Conservation (phyloP, 2,888 invertebrate species). For the Barypeithes pellucidus region DNA sequence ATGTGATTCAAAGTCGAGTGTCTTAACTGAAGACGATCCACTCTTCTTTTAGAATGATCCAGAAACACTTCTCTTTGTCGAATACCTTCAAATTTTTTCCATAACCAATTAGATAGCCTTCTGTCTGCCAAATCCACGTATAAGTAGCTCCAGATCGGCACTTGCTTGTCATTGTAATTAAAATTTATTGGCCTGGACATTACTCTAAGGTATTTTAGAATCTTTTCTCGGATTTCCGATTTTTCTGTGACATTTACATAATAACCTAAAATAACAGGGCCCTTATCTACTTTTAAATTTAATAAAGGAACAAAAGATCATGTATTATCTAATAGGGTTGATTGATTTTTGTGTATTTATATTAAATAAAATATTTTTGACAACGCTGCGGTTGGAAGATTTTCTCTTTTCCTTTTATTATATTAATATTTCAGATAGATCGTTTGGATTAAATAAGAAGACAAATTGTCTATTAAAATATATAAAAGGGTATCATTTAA, state of each 20-base stretch:
- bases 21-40: constrained; percentile 56
- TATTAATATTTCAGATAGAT: no score
- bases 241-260: constrained; percentile 95
- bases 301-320: no score
- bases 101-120: constrained; percentile 91
- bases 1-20: constrained; percentile 60
- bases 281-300: no score
- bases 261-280: constrained; percentile 80
- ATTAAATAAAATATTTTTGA: no score
- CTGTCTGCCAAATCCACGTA: constrained; percentile 95
- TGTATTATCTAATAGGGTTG: no score
- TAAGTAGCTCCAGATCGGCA: constrained; percentile 94
- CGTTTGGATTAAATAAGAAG: no score
- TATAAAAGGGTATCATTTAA: no score
- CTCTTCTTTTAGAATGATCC: constrained; percentile 74
- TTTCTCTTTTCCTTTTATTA: no score
- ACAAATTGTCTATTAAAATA: no score
- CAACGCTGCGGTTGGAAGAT: no score
- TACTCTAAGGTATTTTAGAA: constrained; percentile 94
- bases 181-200: constrained; percentile 91
- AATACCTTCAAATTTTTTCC: constrained; percentile 88
- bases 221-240: constrained; percentile 96
- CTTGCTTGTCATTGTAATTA: constrained; percentile 78
- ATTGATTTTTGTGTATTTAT: no score
- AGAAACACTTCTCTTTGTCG: constrained; percentile 85